Base-by-base conservation (phyloP, 1,140 invertebrate genomes). In the Oscheius sp. region DNA sequence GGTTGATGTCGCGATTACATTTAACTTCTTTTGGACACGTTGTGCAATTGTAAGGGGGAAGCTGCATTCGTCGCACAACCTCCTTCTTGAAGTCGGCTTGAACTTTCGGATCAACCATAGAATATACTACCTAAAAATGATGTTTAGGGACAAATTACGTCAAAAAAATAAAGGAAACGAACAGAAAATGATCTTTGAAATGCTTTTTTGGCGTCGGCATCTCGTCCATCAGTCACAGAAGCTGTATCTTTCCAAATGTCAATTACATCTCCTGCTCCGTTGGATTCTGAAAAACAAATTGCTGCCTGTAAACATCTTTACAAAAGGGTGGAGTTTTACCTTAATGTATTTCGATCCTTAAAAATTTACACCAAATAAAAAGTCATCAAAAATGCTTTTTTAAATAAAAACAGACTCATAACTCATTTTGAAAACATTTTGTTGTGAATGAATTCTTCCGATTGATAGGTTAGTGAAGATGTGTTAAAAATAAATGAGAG, bases 71-170 rank as follows among this genome's bases (percentile, higher is more conserved):
- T 29, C 59, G 52, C 13, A 71, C 59, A 10, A 71, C 61, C 23
- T 71, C 69, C 35, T 71, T 71, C 26, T 71, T 71, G 59, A 71
- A 71, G 15, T 59, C 59, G 1, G 69, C 69, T 18, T 64, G 59
- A 28, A 42, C 49, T 13, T 71, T 58, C 26, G 32, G 31, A 20
- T 62, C 13, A 1, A 71, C 69, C 18, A 61, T 36, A n/a, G 69
- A 36, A 7, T 55, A 55, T 2, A 71, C 38, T 26, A 71, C 45
- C n/a, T 63, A 32, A 1, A 63, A 36, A 36, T 7, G 61, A 63
- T 32, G 18, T 18, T 26, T 15, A 18, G 42, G 42, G 18, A 45
- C 18, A 45, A 45, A 18, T 45, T 45, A 45, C 18, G 23, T 18
- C 42, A 45, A 15, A 45, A 23, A 45, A 1, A 34, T 63, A 23